Conservation (phyloP, 1,140 invertebrate species). For the Halictus rubicundus region DNA sequence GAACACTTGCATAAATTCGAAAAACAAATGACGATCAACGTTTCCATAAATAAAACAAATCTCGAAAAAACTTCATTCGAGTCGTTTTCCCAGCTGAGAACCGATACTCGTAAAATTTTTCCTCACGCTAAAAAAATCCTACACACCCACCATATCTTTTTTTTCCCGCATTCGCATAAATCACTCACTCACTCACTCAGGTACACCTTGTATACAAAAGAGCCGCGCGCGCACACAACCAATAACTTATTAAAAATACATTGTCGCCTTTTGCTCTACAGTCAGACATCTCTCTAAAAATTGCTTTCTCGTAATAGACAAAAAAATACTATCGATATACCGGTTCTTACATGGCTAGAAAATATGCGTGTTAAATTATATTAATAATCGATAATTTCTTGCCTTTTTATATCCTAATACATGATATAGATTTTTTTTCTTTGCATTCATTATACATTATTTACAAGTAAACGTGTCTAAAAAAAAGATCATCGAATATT, state of each 20-base stretch:
- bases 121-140: slow-evolving; percentile 23
- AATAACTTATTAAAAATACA: slow-evolving; percentile 77
- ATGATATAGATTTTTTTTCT: slow-evolving; percentile 50
- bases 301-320: slow-evolving; percentile 69
- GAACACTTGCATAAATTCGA: slow-evolving; percentile 43
- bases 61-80: slow-evolving; percentile 17
- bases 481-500: slow-evolving; percentile 46
- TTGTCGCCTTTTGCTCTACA: slow-evolving; percentile 61
- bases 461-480: slow-evolving; percentile 74
- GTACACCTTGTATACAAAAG: slow-evolving; percentile 54
- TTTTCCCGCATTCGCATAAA: neutral
- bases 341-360: slow-evolving; percentile 66
- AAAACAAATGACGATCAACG: slow-evolving; percentile 49
- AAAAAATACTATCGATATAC: slow-evolving; percentile 66
- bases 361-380: slow-evolving; percentile 69
- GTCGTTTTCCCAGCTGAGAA: neutral
- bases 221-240: slow-evolving; percentile 66
- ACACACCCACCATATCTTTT: neutral
- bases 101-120: slow-evolving; percentile 21
- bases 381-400: slow-evolving; percentile 70
- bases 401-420: slow-evolving; percentile 51
- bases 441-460: slow-evolving; percentile 77
- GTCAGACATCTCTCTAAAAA: slow-evolving; percentile 71
- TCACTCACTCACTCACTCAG: slow-evolving; percentile 36
- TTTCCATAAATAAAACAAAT: slow-evolving; percentile 47